Base-by-base conservation (phyloP, 2,797 vertebrate species). In the Falco berigora region DNA sequence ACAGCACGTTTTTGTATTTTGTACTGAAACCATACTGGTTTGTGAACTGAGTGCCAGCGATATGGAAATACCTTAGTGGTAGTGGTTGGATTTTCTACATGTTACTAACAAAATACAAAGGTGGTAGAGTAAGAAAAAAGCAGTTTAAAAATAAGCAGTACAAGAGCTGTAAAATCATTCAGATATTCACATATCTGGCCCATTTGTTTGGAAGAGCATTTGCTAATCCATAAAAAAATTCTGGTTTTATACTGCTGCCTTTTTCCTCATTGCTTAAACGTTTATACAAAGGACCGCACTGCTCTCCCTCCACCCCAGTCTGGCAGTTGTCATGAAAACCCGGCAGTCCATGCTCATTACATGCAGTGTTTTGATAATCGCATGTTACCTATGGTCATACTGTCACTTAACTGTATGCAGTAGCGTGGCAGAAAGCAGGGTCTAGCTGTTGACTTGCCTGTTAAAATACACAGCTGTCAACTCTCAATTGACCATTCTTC, bases 1-100 rank as follows among this genome's bases (percentile, higher is more conserved):
- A 95, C 66, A 96, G 95, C 96, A 87, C 83, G 42, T 88, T 97
- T 97, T 96, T 97, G 47, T 97, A 97, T 97, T 98, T 97, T 97
- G 86, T 97, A 97, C 86, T 95, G 95, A 98, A 97, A 95, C 93
- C 95, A 38, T 94, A 94, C 95, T 96, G 96, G 94, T 96, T 96
- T 97, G 97, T 91, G 87, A 94, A 95, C 90, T 56, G 68, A 97
- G 96, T 96, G 94, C 96, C 96, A 97, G 95, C 78, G 56, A 82
- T 88, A 63, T 16, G 55, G 95, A 94, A 94, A 82, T 88, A 92
- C 79, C 58, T 96, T 96, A 97, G 95, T 42, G 53, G 94, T 95
- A 95, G 88, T 36, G n/a, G 71, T 93, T 86, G 91, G 55, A 36
- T 95, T 95, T 97, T 92, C 84, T 94, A 89, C 46, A 2, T 88